These are phyloP conservation scores for Akabosia matsudoensis DNA, from an alignment of 1,140 invertebrate genomes.

Conservation along the genomic window DNA sequence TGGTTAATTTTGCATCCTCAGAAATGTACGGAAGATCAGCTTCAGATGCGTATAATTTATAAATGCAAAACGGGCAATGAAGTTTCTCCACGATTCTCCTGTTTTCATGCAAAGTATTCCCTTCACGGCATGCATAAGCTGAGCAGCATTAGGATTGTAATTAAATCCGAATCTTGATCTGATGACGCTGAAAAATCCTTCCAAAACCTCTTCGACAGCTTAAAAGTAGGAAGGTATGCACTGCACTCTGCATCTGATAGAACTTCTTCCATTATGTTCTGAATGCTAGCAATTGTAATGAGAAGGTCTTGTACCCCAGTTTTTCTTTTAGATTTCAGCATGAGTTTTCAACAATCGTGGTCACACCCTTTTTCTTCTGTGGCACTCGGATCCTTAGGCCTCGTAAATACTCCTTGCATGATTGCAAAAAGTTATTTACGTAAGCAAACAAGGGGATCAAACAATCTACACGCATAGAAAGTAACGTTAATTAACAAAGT, in stretches of 20 bases:
- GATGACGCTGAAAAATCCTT: constrained; percentile 51
- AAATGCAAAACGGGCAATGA: neutral
- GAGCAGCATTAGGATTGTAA: constrained; percentile 49
- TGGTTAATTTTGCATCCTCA: neutral
- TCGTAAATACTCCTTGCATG: no score
- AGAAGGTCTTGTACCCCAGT: constrained; percentile 46
- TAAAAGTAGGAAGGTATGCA: constrained; percentile 48
- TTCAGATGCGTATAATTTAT: neutral
- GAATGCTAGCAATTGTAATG: constrained; percentile 39
- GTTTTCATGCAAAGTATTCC: neutral
- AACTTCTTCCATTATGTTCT: neutral
- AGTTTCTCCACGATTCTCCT: neutral
- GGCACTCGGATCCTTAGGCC: neutral
- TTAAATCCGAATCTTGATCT: constrained; percentile 49
- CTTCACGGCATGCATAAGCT: neutral
- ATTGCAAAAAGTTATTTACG: no score
- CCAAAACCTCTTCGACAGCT: constrained; percentile 52
- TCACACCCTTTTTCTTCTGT: neutral
- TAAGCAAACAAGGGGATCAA: constrained; percentile 37
- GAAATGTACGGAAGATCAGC: neutral
- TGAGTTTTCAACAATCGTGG: neutral
- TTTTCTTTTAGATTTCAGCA: constrained; percentile 39
- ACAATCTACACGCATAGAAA: constrained; percentile 13
- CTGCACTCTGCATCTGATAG: neutral
- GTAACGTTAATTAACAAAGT: neutral